A percentile compares a stretch with the other conserved stretches of the same genome.
Evolutionary conservation across 2,113 vertebrate genomes (phyloP).

Genomic region (Salvator merianae): DNA sequence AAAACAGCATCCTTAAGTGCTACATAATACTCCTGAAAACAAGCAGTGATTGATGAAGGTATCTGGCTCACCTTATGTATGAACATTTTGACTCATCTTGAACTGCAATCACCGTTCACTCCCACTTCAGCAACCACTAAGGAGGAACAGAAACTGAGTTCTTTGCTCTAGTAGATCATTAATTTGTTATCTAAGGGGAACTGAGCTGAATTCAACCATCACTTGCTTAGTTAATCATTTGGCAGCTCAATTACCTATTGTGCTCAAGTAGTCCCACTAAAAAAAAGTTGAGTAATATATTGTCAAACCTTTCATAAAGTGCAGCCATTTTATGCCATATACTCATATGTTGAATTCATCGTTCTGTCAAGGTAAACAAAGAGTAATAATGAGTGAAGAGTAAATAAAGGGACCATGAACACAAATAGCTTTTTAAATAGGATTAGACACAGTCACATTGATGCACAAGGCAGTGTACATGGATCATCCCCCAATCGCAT

Average conservation of each 20-base stretch:
- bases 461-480: no score
- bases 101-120: conserved; percentile 43
- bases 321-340: conserved; percentile 17
- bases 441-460: not conserved
- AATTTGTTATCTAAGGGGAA: conserved; percentile 36
- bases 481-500: not conserved
- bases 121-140: not conserved
- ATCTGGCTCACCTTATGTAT: conserved; percentile 52
- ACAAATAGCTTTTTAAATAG: not conserved
- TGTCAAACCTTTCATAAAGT: conserved; percentile 20
- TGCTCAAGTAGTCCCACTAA: conserved; percentile 28
- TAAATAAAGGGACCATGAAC: not conserved
- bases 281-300: conserved; percentile 31
- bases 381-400: no score
- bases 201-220: conserved; percentile 17
- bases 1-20: conserved; percentile 34
- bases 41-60: conserved; percentile 31
- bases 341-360: no score
- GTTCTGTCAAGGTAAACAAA: no score
- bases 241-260: conserved; percentile 30
- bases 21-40: conserved; percentile 47
- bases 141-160: not conserved
- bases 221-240: conserved; percentile 24
- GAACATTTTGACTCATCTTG: conserved; percentile 20
- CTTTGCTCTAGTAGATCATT: conserved; percentile 13